Conservation (phyloP, 1,140 invertebrate species). For the Paraescarpia echinospica region DNA sequence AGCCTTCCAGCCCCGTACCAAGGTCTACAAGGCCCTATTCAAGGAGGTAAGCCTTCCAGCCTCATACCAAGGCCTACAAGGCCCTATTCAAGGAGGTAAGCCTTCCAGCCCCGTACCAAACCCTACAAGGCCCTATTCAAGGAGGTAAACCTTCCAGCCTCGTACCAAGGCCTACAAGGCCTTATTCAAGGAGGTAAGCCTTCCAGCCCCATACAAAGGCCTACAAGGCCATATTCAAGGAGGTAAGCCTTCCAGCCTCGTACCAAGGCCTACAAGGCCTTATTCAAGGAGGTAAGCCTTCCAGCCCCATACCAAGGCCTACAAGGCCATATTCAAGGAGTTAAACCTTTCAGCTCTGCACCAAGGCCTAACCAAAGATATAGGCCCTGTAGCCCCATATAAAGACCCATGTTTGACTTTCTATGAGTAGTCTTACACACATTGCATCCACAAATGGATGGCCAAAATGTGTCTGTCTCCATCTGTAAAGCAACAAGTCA, state of each 20-base stretch:
- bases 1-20: not conserved
- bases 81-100: not conserved
- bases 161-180: not conserved
- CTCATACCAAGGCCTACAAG: not conserved
- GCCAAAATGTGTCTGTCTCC: too few relatives aligned
- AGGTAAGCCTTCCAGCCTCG: not conserved
- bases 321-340: not conserved
- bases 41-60: not conserved
- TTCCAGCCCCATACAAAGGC: not conserved
- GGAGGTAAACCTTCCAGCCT: not conserved
- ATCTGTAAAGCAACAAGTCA: too few relatives aligned
- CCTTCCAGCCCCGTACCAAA: not conserved
- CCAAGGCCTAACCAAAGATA: not conserved
- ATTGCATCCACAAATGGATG: too few relatives aligned
- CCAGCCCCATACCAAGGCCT: not conserved
- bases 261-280: not conserved
- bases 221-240: not conserved
- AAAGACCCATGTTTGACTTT: not conserved
- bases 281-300: not conserved
- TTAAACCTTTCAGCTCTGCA: not conserved
- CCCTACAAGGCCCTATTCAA: not conserved
- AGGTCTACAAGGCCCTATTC: not conserved
- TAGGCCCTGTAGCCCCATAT: not conserved
- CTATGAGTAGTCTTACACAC: too few relatives aligned
- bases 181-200: not conserved